These are phyloP conservation scores for Hedychridium roseum DNA, from an alignment of 2,888 invertebrate genomes.

Conservation along the genomic window DNA sequence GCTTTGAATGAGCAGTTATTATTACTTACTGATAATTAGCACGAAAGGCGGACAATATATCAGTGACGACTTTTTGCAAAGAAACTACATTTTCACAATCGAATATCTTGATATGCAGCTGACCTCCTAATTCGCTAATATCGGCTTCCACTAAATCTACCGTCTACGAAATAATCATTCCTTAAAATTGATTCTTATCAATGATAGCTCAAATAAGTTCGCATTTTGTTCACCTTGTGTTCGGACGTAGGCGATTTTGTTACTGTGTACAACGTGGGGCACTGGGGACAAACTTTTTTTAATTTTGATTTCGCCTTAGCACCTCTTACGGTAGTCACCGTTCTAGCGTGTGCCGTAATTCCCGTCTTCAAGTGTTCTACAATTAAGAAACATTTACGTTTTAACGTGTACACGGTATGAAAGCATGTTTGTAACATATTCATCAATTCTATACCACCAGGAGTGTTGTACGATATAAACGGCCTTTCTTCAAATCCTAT, in stretches of 20 bases:
- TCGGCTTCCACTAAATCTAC: constrained; percentile 41
- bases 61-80: constrained; percentile 43
- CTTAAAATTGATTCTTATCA: not conserved
- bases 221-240: constrained; percentile 35
- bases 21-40: constrained; percentile 54
- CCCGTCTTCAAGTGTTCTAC: constrained; percentile 53
- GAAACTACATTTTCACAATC: constrained; percentile 51
- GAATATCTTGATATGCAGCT: constrained; percentile 48
- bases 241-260: constrained; percentile 38
- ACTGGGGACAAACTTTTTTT: constrained; percentile 42
- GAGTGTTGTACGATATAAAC: constrained; percentile 56
- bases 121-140: constrained; percentile 53
- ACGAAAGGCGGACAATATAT: constrained; percentile 52
- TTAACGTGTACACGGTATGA: not conserved
- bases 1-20: too few relatives aligned
- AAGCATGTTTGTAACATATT: not conserved
- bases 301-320: constrained; percentile 37
- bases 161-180: constrained; percentile 29
- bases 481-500: constrained; percentile 51
- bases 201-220: constrained; percentile 9
- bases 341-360: constrained; percentile 51
- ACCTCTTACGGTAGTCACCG: constrained; percentile 53
- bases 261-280: constrained; percentile 45
- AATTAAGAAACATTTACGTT: constrained; percentile 2
- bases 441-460: constrained; percentile 40